A percentile compares a stretch with the other conserved stretches of the same genome.
Conservation (phyloP, 2,797 vertebrate genomes). For the Bovichtus variegatus region DNA sequence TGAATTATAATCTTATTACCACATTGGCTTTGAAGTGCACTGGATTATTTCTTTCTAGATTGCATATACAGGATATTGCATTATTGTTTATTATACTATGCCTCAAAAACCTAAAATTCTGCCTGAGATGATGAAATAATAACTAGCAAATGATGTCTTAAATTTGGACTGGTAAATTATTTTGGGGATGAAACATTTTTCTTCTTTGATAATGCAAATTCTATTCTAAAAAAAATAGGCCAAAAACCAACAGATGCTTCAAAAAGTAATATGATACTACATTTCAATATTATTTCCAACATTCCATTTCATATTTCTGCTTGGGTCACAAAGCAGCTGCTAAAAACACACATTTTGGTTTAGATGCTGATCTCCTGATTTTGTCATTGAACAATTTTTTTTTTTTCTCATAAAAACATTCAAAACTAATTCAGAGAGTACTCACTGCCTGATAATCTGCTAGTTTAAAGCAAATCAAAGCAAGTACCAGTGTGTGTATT, state of each 20-base stretch:
- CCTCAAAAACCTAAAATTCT: neutral
- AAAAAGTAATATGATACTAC: neutral
- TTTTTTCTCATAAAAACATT: neutral
- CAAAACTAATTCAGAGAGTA: neutral
- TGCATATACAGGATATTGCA: neutral
- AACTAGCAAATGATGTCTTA: neutral
- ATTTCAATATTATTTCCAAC: neutral
- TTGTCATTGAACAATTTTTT: neutral
- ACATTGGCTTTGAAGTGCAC: neutral
- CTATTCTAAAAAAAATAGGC: too few species aligned
- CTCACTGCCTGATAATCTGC: neutral
- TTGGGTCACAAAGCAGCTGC: neutral
- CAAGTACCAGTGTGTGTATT: neutral
- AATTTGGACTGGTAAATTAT: neutral
- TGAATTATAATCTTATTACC: conserved; percentile 24
- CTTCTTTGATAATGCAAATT: too few species aligned
- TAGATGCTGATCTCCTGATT: neutral
- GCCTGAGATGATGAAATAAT: neutral
- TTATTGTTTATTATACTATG: neutral
- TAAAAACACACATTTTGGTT: neutral
- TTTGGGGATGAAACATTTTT: neutral
- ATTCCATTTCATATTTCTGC: neutral
- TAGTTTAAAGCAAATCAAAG: neutral
- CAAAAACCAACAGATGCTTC: conserved; percentile 2
- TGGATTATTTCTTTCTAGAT: conserved; percentile 5